phyloP scores from a whole-genome alignment of 2,113 vertebrate species.

The Entomyzon cyanotis region DNA sequence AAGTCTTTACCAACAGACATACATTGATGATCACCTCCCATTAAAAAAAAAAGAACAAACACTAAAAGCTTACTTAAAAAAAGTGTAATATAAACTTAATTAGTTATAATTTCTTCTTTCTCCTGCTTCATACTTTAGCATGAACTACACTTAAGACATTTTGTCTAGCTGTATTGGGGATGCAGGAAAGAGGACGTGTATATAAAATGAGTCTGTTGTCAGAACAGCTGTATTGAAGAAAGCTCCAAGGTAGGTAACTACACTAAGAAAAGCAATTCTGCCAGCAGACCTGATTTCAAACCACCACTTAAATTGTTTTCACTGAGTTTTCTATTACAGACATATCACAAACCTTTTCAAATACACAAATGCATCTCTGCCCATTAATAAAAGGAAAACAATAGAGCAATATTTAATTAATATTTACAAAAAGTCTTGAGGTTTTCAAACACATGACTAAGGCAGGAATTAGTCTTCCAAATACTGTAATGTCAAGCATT shows the following conservation, averaged over 20 bases:
- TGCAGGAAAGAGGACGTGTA: background rate
- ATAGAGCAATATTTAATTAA: slow-evolving; percentile 5
- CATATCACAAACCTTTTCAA: background rate
- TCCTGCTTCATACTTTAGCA: background rate
- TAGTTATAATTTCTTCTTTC: background rate
- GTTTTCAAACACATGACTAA: background rate
- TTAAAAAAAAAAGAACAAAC: background rate
- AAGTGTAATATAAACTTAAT: background rate
- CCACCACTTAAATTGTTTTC: background rate
- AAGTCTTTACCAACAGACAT: background rate
- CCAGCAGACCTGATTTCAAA: background rate
- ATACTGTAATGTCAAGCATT: background rate
- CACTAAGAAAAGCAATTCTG: background rate
- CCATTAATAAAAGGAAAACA: slow-evolving; percentile 8
- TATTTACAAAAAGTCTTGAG: slow-evolving; percentile 14
- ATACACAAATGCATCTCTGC: background rate
- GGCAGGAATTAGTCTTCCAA: background rate
- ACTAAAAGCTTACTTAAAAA: background rate
- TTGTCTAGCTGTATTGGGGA: background rate
- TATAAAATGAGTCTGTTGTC: background rate
- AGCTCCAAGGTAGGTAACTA: background rate
- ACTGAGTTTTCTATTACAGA: background rate
- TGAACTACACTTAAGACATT: background rate
- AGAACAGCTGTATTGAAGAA: background rate
- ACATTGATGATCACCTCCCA: background rate